Base-by-base conservation (phyloP, 2,797 vertebrate species). In the Coranthus polyacanthus region DNA sequence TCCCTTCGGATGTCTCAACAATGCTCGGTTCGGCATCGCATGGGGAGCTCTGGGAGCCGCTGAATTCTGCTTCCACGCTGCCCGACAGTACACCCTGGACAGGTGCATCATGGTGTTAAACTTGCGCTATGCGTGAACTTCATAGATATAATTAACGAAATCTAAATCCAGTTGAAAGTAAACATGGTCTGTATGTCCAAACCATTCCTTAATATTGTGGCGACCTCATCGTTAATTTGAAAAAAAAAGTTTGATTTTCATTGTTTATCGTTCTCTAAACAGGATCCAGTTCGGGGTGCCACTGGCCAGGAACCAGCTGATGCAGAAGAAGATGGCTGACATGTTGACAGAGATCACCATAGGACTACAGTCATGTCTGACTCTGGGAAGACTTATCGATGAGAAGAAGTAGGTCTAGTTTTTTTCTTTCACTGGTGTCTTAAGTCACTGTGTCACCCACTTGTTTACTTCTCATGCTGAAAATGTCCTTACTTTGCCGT, bases 321-420 rank as follows among this genome's bases (percentile, higher is more conserved):
- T 98, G 79, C 96, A 97, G 93, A 97, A 95, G 90, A 97, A 97
- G 88, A 86, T 97, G 93, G 96, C 96, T 0, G 96, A 97, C 82
- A 97, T 97, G 96, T 85, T 97, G 84, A 97, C 95, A 0, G 96
- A 97, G 83, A 97, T 97, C 60, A 88, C 95, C 0, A 56, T 97
- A 44, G 95, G 95, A 1, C 90, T 97, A 6, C 96, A 97, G 7
- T 94, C 95, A 15, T 96, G 96, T 83, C 86, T 97, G 57, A 86
- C 92, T 17, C 92, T 97, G 0, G 96, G 96, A 12, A 93, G 95
- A 69, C 92, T 97, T 42, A 95, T 96, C 59, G 96, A 97, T 1
- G 79, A 94, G 42, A 93, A 95, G 69, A 95, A 86, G 96, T 96
- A 82, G 68, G 96, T 95, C 0, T 29, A 1, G 5, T 13, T 0